Evolutionary conservation across 1,140 invertebrate species (phyloP), one percentile per base, ranked within the genome.

Genomic region (Lanistes nyassanus): DNA sequence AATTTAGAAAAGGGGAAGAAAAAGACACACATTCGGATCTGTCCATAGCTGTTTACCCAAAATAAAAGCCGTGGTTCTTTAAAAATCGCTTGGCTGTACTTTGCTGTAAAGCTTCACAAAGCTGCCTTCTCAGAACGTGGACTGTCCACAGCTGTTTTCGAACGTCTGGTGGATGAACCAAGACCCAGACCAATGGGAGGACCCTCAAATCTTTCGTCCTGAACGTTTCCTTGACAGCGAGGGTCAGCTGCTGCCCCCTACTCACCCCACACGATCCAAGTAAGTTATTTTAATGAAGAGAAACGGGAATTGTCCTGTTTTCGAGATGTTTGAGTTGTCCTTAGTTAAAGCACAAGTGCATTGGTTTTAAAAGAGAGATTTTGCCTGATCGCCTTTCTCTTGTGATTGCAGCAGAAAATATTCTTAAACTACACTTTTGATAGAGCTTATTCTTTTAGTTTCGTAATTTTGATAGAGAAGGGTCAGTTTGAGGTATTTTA

Each of bases 151-250:
- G 13, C 86, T 95, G 0, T 87, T 97, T 13, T 93, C 94, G 0
- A 84, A 96, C 7, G 92, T 94, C 78, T 96, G 94, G 94, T 93
- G 94, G 21, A 90, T 96, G 36, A 94, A 97, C 83, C 94, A 93
- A 90, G 92, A 96, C 85, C 90, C 92, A 0, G 79, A 89, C 4
- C 85, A 91, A 51, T 97, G 94, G 93, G 78, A 79, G 26, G 87
- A 95, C 37, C 95, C 95, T 0, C 89, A 93, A 19, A 80, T 87
- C 19, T 97, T 94, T 83, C 90, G 90, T n/a, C 94, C 95, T 0
- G 90, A 91, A 7, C 89, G 95, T 26, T 82, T 82, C 64, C 58
- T 82, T 9, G 62, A 76, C 36, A 74, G 71, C n/a, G 13, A n/a
- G 29, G 79, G 76, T 26, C 37, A 58, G 6, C 29, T 80, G 9